Evolutionary conservation across 2,797 vertebrate species (phyloP).

Genomic region (Phrynocephalus guinanensis): DNA sequence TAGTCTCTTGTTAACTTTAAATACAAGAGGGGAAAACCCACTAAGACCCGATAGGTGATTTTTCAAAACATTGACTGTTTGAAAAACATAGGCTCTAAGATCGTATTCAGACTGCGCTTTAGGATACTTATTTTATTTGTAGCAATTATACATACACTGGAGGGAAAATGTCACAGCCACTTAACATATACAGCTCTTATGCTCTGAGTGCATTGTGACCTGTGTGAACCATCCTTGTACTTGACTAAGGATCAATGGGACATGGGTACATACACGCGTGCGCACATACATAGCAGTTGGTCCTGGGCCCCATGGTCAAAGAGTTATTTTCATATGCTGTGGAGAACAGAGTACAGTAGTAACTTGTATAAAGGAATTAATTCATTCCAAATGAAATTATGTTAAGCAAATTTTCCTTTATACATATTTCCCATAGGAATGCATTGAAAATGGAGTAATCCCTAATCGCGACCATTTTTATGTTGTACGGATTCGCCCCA

Average conservation of each 20-base stretch:
- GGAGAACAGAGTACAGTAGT: not conserved
- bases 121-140: not conserved
- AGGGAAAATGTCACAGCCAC: not conserved
- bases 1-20: constrained; percentile 58
- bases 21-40: constrained; percentile 16
- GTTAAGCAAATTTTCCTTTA: too few species aligned
- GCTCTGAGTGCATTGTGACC: not conserved
- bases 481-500: too few species aligned
- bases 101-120: not conserved
- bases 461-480: too few species aligned
- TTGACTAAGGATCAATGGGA: not conserved
- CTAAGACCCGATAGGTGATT: not conserved
- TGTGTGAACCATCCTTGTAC: not conserved
- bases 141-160: not conserved
- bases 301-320: not conserved
- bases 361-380: too few species aligned
- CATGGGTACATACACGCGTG: not conserved
- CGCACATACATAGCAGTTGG: not conserved
- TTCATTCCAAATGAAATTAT: too few species aligned
- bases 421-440: too few species aligned
- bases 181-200: not conserved
- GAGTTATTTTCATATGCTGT: not conserved
- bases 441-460: too few species aligned
- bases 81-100: constrained; percentile 30
- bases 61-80: constrained; percentile 38